Evolutionary conservation across 2,113 vertebrate species (phyloP), one percentile per base, ranked within the genome.

Genomic region (Amblyopsis rosae): DNA sequence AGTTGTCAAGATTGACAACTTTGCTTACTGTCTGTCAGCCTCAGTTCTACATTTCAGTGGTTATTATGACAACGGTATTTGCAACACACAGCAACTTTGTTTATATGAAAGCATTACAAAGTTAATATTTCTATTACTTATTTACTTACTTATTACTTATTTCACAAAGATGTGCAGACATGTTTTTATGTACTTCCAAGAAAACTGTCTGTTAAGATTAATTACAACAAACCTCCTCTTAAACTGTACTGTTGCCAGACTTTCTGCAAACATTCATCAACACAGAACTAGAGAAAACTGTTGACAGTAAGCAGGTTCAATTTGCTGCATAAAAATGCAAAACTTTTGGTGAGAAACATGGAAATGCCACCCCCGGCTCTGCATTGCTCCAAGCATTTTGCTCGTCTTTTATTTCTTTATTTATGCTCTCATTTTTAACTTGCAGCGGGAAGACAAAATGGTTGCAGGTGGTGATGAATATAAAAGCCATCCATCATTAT

Each of bases 401-500:
- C 95, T 94, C 92, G 93, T 93, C 70, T 94, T 81, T 96, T 95
- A 83, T 88, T 86, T 83, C 94, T 94, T 95, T 94, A 93, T 95
- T 95, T 94, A 92, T 96, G 93, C 94, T 95, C 95, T 94, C 95
- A 94, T 96, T 96, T 96, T 94, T 93, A 92, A 92, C 95, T 96
- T 95, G 96, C 94, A 93, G 94, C 91, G 93, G 91, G 93, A 93
- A 95, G 96, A 96, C 96, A 95, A 96, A 99, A 98, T 94, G 97
- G 96, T 99, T 99, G 95, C 98, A 99, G 98, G 97, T 99, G 98
- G 93, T 95, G 96, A 96, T 96, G 96, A 96, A 99, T 97, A 99
- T 99, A 99, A 98, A 95, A 98, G 95, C 95, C 96, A 99, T 99
- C 97, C 97, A 99, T 99, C 98, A 99, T 99, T 99, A 98, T 99